Base-by-base conservation (phyloP, 2,888 invertebrate genomes). In the Dynastes grantii region DNA sequence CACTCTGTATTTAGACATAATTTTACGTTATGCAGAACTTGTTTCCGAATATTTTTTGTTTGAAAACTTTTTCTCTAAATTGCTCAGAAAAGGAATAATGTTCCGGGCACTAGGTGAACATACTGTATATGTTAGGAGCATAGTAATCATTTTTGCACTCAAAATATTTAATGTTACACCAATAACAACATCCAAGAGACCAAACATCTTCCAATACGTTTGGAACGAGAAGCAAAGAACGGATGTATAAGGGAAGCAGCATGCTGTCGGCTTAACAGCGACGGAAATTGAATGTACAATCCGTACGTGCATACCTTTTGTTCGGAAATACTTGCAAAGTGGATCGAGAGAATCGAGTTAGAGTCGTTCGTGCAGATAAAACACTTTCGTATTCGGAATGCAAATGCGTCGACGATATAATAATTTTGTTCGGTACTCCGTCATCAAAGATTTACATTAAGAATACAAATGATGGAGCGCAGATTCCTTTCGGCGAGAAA, bases 341-440 rank as follows among this genome's bases (percentile, higher is more conserved):
- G 77, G 63, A 78, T 78, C 77, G 70, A 63, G 11, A 16, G 51
- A 63, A 78, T 71, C 77, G 71, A 78, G 77, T 78, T 78, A 78
- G 77, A 58, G 71, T 63, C 77, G 73, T 76, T 76, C 79, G 79
- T 79, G 79, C 79, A 73, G 76, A 76, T 76, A 76, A 79, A 79
- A 73, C 76, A 76, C 76, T 71, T 79, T 79, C 73, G 76, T 76
- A 55, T 53, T 64, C 58, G 76, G 80, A 78, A 80, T 80, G 78
- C 76, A 80, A 80, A 80, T 79, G 75, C 45, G 71, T 53, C 65
- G 71, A 11, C 77, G 75, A 75, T 79, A 77, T 77, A 77, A 79
- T 79, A 79, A 79, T 77, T 79, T 77, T 49, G 63, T 77, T 77
- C 61, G 67, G 64, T 76, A 53, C 22, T 45, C n/a, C 58, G 65